These are phyloP conservation scores for Brachionus calyciflorus DNA, from an alignment of 1,140 invertebrate genomes.

Conservation along the genomic window DNA sequence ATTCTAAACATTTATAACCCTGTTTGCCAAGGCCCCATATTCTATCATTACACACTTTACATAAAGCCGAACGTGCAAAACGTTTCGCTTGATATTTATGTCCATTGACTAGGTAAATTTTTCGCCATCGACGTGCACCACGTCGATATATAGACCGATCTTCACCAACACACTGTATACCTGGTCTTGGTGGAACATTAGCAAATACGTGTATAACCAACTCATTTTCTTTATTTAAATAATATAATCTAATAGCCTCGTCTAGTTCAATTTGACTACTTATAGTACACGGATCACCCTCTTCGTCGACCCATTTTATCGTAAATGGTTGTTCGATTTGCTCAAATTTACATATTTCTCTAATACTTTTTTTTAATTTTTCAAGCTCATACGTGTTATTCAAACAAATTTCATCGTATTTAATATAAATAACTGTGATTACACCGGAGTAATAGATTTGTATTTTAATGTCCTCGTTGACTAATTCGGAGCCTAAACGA, in stretches of 20 bases:
- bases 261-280: constrained; percentile 90
- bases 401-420: background rate
- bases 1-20: constrained; percentile 97
- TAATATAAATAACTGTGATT: constrained; percentile 30
- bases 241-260: constrained; percentile 75
- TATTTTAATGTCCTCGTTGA: constrained; percentile 4
- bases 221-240: constrained; percentile 36
- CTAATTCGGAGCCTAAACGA: background rate
- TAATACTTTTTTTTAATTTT: background rate
- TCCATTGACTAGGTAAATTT: constrained; percentile 94
- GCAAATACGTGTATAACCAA: constrained; percentile 67
- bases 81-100: constrained; percentile 98
- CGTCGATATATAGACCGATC: constrained; percentile 92
- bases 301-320: constrained; percentile 99
- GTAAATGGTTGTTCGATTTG: background rate
- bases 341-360: constrained; percentile 30
- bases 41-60: constrained; percentile 91
- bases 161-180: constrained; percentile 94
- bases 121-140: constrained; percentile 93
- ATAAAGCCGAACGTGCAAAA: constrained; percentile 94
- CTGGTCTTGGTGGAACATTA: constrained; percentile 83
- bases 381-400: background rate
- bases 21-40: constrained; percentile 98
- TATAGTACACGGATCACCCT: constrained; percentile 95
- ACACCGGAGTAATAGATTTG: constrained; percentile 23